Evolutionary conservation across 2,888 invertebrate genomes (phyloP).

Genomic region (Parnassius orleans): DNA sequence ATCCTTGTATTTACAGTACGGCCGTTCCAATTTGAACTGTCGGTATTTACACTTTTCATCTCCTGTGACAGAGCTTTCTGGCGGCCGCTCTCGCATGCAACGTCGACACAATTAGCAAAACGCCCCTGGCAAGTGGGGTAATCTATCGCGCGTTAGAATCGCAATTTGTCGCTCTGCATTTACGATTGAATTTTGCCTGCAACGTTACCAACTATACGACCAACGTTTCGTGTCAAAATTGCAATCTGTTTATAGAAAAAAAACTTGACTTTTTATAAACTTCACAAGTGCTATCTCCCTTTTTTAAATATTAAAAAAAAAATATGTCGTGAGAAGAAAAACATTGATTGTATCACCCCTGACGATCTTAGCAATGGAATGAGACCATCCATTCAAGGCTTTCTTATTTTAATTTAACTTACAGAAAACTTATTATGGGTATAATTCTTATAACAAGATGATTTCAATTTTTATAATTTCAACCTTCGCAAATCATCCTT

Average conservation of each 20-base stretch:
- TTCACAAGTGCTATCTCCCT: no score
- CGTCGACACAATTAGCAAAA: slow-evolving; percentile 16
- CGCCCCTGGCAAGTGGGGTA: slow-evolving; percentile 5
- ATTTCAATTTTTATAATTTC: no score
- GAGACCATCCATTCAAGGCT: no score
- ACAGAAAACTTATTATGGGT: no score
- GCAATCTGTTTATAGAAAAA: not conserved
- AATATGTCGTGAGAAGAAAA: no score
- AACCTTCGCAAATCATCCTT: no score
- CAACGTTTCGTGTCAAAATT: not conserved
- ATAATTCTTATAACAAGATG: no score
- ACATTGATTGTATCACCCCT: no score
- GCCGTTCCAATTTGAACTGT: slow-evolving; percentile 14
- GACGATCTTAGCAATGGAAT: no score
- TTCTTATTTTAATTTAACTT: no score
- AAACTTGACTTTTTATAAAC: not conserved
- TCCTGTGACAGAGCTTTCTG: slow-evolving; percentile 14
- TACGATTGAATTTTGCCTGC: slow-evolving; percentile 9
- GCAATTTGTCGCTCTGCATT: slow-evolving; percentile 1
- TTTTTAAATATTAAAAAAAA: no score
- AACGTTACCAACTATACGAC: not conserved
- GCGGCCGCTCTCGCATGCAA: not conserved
- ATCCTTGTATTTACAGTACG: not conserved
- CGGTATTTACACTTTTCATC: slow-evolving; percentile 6
- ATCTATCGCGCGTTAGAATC: slow-evolving; percentile 10